A percentile compares a stretch with the other conserved stretches of the same genome.
Evolutionary conservation across 1,140 invertebrate species (phyloP).

Genomic region (Eulimnadia texana): DNA sequence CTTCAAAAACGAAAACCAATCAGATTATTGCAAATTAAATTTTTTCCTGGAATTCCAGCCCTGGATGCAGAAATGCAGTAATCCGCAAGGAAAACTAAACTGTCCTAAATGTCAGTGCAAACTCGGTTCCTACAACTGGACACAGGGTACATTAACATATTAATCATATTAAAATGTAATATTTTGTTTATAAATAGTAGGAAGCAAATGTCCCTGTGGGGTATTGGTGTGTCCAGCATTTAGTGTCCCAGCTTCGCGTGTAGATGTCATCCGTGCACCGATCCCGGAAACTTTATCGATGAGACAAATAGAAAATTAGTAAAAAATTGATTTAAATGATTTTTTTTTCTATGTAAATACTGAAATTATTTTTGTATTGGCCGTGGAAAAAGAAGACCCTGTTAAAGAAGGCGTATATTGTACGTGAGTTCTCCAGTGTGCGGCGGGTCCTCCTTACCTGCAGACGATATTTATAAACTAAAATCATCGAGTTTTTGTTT

Average conservation of each 20-base stretch:
- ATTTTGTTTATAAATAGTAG: background rate
- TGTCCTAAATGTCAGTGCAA: background rate
- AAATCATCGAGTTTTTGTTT: background rate
- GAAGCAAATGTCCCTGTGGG: background rate
- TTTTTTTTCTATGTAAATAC: background rate
- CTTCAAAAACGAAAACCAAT: background rate
- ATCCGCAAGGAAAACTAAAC: background rate
- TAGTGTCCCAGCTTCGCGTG: background rate
- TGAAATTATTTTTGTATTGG: background rate
- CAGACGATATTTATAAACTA: constrained; percentile 1
- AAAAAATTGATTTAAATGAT: background rate
- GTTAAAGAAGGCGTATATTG: background rate
- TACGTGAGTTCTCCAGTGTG: background rate
- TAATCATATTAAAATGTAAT: background rate
- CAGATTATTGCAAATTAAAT: background rate
- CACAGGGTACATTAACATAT: background rate
- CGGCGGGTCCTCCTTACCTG: constrained; percentile 1
- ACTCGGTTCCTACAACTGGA: background rate
- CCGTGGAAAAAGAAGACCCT: background rate
- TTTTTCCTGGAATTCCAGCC: background rate
- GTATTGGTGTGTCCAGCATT: background rate
- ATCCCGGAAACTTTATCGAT: no score
- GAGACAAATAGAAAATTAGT: background rate
- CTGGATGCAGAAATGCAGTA: background rate
- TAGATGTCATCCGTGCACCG: background rate